Evolutionary conservation across 2,113 vertebrate species (phyloP).

Genomic region (Pantherophis guttatus): DNA sequence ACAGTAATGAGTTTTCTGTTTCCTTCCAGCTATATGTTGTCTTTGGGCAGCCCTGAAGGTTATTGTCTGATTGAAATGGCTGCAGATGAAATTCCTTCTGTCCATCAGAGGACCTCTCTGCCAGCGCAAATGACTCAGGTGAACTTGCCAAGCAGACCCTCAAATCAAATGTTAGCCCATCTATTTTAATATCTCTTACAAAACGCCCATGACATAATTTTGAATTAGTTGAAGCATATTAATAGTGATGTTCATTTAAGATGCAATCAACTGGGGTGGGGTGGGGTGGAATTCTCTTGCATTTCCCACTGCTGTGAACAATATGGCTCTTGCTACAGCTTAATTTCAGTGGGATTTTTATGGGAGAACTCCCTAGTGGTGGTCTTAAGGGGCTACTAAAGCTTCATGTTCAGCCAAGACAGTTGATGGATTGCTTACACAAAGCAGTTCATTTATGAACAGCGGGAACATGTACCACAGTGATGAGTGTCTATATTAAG

Average conservation of each 20-base stretch:
- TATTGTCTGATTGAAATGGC: conserved; percentile 81
- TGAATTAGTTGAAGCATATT: neutral
- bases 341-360: neutral
- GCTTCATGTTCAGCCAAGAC: neutral
- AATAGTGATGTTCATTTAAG: neutral
- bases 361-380: neutral
- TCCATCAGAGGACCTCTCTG: conserved; percentile 65
- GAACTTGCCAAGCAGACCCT: conserved; percentile 29
- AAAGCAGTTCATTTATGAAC: neutral
- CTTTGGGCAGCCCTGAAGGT: conserved; percentile 65
- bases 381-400: neutral
- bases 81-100: conserved; percentile 68
- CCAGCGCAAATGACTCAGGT: conserved; percentile 71
- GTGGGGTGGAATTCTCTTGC: neutral
- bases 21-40: conserved; percentile 76
- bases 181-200: conserved; percentile 1
- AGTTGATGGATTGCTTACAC: neutral
- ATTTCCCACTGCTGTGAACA: neutral
- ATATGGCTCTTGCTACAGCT: neutral
- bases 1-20: conserved; percentile 58
- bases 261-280: neutral
- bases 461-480: neutral
- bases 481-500: neutral
- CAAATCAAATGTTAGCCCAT: neutral
- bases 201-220: neutral